Evolutionary conservation across 1,140 invertebrate genomes (phyloP).

Genomic region (Lanistes nyassanus): DNA sequence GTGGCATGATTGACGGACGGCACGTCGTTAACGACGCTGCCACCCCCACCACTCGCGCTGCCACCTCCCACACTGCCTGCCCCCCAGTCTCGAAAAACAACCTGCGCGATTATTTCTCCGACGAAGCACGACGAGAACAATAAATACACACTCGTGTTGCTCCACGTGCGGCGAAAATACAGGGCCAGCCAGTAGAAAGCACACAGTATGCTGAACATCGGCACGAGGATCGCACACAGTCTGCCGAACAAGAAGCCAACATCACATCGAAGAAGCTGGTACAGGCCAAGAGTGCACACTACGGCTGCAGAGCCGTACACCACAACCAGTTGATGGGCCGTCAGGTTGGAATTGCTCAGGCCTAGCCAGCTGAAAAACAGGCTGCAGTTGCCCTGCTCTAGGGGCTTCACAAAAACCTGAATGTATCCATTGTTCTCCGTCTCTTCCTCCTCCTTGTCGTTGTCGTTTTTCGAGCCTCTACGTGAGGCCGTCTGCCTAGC

Average conservation of each 20-base stretch:
- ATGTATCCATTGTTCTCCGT: constrained; percentile 63
- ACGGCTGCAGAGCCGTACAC: constrained; percentile 53
- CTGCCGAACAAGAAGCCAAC: constrained; percentile 60
- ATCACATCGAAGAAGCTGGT: constrained; percentile 58
- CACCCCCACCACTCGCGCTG: background rate
- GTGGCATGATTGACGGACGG: constrained; percentile 38
- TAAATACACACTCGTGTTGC: constrained; percentile 64
- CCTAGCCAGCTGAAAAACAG: constrained; percentile 58
- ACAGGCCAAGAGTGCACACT: constrained; percentile 45
- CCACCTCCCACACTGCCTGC: constrained; percentile 24
- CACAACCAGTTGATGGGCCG: constrained; percentile 51
- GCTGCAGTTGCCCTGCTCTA: constrained; percentile 58
- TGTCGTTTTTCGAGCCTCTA: constrained; percentile 60
- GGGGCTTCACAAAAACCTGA: constrained; percentile 60
- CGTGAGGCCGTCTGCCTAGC: constrained; percentile 48
- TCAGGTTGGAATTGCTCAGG: constrained; percentile 46
- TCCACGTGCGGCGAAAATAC: constrained; percentile 63
- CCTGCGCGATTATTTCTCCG: constrained; percentile 62
- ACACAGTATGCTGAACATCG: constrained; percentile 64
- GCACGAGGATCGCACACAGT: constrained; percentile 59
- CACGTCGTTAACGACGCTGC: constrained; percentile 18
- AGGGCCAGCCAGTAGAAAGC: constrained; percentile 65
- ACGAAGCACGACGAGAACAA: constrained; percentile 64
- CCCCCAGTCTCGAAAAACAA: constrained; percentile 43
- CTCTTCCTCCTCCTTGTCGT: constrained; percentile 60